Evolutionary conservation across 2,888 invertebrate genomes (phyloP), one percentile per base, ranked within the genome.

Genomic region (Nemapogon koenigi): DNA sequence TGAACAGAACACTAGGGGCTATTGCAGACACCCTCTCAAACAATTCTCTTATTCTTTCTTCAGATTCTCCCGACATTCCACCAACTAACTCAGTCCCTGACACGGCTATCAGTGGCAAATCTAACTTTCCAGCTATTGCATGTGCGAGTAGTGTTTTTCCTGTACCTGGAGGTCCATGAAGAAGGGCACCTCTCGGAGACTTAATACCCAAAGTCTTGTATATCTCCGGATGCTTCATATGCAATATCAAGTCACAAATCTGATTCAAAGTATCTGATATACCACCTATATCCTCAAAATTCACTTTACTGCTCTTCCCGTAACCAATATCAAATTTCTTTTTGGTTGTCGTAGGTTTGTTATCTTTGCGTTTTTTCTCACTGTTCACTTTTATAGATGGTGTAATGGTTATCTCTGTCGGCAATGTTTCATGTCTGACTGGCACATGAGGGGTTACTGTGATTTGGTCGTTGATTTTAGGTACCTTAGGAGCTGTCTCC

Each of bases 141-240:
- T 89, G 82, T 0, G 92, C 93, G 41, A 93, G 55, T 39, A 91
- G 73, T 2, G 90, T 91, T 70, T 93, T 93, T 0, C 98, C 97
- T 59, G 95, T 94, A 0, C 98, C 98, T 0, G 97, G 94, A 1
- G 98, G 97, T 0, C 98, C 98, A 63, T 97, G 96, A 32, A 98
- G 75, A 35, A 99, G 70, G 51, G 97, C 89, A 16, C 97, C 97
- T 55, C 93, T 82, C 0, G 96, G 94, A 26, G 96, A 91, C 45
- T 89, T 85, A 37, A 94, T 86, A 1, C 95, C 95, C 44, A 97
- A 78, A 47, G 87, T 83, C 41, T 81, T 78, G 62, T 93, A 96
- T n/a, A 96, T 85, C 62, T 94, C 91, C 2, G 96, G 94, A 55
- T 94, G 91, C 52, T 88, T 90, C 63, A 97, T 86, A 58, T 96